Conservation (phyloP, 2,797 vertebrate genomes). For the Ispidina lecontei region DNA sequence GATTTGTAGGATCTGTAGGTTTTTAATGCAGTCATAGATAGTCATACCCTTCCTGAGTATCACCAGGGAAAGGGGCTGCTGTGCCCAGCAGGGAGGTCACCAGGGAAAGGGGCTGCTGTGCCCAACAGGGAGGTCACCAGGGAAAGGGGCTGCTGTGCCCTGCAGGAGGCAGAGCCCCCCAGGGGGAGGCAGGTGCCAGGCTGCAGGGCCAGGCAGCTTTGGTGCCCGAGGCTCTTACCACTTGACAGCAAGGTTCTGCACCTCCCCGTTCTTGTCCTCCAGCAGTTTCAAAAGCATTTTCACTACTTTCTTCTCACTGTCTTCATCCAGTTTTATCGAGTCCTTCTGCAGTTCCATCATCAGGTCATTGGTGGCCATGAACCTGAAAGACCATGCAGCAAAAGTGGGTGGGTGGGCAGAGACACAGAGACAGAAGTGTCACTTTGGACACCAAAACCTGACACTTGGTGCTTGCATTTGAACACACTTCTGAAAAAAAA, state of each 20-base stretch:
- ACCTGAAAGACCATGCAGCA: conserved; percentile 74
- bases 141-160: not conserved
- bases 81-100: too few relatives aligned
- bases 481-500: not conserved
- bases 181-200: too few relatives aligned
- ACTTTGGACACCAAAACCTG: not conserved
- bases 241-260: conserved; percentile 95
- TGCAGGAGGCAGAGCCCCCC: not conserved
- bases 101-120: too few relatives aligned
- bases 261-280: conserved; percentile 96
- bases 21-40: not conserved
- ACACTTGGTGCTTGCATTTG: not conserved
- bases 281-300: conserved; percentile 90
- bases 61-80: too few relatives aligned
- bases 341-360: conserved; percentile 97
- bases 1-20: not conserved
- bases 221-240: conserved; percentile 80
- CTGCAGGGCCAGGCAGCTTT: too few relatives aligned
- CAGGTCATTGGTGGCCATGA: conserved; percentile 97
- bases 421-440: not conserved
- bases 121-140: too few relatives aligned
- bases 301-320: conserved; percentile 94
- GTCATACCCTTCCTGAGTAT: not conserved
- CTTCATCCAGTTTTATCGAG: conserved; percentile 94
- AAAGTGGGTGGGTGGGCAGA: not conserved